Base-by-base conservation (phyloP, 2,888 invertebrate species). In the Seladonia tumulorum region DNA sequence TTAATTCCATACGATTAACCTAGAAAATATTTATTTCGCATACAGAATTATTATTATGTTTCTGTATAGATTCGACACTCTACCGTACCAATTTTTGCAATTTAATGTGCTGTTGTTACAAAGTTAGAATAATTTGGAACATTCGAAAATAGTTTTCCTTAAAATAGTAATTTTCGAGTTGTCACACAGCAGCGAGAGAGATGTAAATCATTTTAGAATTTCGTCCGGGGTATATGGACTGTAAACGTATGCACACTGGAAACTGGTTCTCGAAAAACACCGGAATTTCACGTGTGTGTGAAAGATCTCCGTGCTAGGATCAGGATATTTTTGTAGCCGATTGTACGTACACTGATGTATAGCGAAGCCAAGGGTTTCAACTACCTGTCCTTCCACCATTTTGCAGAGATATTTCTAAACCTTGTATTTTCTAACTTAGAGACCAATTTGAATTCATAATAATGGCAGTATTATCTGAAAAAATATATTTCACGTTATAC, bases 381-480 rank as follows among this genome's bases (percentile, higher is more conserved):
- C 60, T 25, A 60, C 25, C 25, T 60, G 60, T 29, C 16, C 7
- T 60, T 14, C 25, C 60, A 60, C 5, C 25, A 60, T 60, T 60
- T 60, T 60, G 14, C 60, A 60, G 60, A 25, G 25, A 60, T 60
- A n/a, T 25, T 60, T 60, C 14, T 25, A 16, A 5, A 25, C 10
- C 60, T 60, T 60, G 25, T 60, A 60, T 60, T 60, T 60, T 60
- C 60, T 60, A 25, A 60, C 60, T 5, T 5, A 29, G 60, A 25
- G 60, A 60, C 25, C 60, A 60, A 60, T 60, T 60, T 60, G 7
- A 60, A 60, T 60, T 60, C 60, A 29, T 60, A 60, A 60, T 60
- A 60, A 60, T n/a, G 7, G 8, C 14, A 60, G 25, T 14, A 29
- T 25, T 29, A 29, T 25, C 25, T 60, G 16, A 7, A 16, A 14